A percentile compares a stretch with the other conserved stretches of the same genome.
These are phyloP conservation scores for Mormyrops boulengeri DNA, from an alignment of 2,797 vertebrate species.

Conservation along the genomic window DNA sequence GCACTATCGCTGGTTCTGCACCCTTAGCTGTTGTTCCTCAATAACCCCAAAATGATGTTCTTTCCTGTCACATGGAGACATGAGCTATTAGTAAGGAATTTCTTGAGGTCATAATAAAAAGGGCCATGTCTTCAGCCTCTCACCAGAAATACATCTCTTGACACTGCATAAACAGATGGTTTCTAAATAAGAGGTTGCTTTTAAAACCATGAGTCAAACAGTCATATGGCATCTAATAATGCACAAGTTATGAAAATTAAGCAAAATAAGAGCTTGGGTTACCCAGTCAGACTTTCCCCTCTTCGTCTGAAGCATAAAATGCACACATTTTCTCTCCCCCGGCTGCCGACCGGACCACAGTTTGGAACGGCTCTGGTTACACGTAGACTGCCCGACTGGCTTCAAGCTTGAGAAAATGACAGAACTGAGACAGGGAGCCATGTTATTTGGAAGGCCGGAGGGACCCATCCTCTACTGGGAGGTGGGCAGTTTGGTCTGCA, in stretches of 20 bases:
- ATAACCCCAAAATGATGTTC: constrained; percentile 31
- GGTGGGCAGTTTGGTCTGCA: background rate
- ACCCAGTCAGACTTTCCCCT: constrained; percentile 21
- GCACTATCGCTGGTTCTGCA: background rate
- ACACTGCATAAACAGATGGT: constrained; percentile 17
- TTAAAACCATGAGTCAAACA: constrained; percentile 13
- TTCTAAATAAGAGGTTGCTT: constrained; percentile 13
- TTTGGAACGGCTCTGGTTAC: background rate
- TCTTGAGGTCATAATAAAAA: constrained; percentile 11
- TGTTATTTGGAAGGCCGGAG: background rate
- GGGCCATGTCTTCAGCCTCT: background rate
- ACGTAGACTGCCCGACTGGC: background rate
- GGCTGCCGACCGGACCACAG: background rate
- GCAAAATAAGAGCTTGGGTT: constrained; percentile 15
- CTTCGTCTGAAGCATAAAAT: background rate
- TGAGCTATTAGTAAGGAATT: constrained; percentile 12
- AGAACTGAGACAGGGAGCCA: background rate
- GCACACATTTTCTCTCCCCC: background rate
- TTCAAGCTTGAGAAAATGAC: background rate
- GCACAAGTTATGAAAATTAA: constrained; percentile 18
- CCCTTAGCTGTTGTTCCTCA: constrained; percentile 36
- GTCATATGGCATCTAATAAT: constrained; percentile 23
- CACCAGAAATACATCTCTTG: background rate
- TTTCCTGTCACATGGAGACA: background rate
- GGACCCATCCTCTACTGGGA: background rate